Base-by-base conservation (phyloP, 1,140 invertebrate species). In the Lepidostoma basale region DNA sequence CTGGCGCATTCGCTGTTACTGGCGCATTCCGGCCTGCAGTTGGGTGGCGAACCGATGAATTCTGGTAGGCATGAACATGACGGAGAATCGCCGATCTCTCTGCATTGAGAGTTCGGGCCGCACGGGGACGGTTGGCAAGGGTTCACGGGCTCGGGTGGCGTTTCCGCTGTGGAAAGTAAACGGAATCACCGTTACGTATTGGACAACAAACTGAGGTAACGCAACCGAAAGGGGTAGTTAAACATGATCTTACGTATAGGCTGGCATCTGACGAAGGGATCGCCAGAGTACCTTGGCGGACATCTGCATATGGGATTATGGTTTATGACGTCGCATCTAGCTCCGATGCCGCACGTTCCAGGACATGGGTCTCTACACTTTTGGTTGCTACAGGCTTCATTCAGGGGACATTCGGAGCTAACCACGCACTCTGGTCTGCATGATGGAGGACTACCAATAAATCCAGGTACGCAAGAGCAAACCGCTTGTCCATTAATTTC, bases 41-140 rank as follows among this genome's bases (percentile, higher is more conserved):
- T 87, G 9, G 88, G 88, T 26, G 88, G 88, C 39, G 76, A 70
- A 65, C 88, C 88, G 14, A 85, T 78, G 75, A 83, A 90, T 73
- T 85, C 83, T 10, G 83, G 74, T 70, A 87, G 77, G 80, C 89
- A 90, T 36, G 87, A 87, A 75, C 92, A 92, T 0, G 88, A 85
- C 1, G 90, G 87, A 23, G 82, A 83, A 62, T 88, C 84, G 3
- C 86, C 87, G 14, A 83, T 79, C 30, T 86, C 82, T 78, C 84
- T 86, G 71, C 91, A 93, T 75, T 89, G 83, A 3, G 90, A 86
- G 79, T 92, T 87, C 1, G 90, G 87, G 12, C 88, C 52, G 80
- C 78, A 92, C 18, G 88, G 88, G 47, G 88, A 88, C 52, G 89
- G 88, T 49, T 84, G 76, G 73, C 90, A 91, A n/a, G 87, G 86